These are phyloP conservation scores for Dromaius novaehollandiae DNA, from an alignment of 2,113 vertebrate genomes.

Conservation along the genomic window DNA sequence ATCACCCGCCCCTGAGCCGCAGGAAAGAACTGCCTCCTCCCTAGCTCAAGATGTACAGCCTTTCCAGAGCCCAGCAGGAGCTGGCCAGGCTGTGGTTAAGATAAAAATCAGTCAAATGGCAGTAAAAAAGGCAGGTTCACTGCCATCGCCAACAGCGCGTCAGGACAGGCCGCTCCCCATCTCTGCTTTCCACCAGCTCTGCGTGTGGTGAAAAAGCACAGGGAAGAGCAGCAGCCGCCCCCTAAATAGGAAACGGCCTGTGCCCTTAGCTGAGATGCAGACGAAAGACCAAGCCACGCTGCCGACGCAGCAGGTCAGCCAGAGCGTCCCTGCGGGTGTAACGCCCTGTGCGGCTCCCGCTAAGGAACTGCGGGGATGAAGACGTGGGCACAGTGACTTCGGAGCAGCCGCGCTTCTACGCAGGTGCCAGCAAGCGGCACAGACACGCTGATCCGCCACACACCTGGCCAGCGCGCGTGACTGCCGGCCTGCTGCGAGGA, in stretches of 20 bases:
- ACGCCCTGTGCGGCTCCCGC: background rate
- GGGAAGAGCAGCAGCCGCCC: too few species aligned
- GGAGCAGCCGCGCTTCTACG: background rate
- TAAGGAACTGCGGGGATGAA: background rate
- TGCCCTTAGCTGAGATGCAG: background rate
- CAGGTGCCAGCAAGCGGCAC: background rate
- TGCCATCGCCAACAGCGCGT: too few species aligned
- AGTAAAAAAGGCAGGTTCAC: too few species aligned
- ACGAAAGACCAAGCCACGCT: background rate
- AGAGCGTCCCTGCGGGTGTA: background rate
- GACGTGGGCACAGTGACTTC: background rate
- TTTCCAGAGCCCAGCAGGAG: background rate
- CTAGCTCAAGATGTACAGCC: background rate
- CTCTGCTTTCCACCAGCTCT: background rate
- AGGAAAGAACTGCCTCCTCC: background rate
- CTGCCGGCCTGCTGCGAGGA: rapidly evolving
- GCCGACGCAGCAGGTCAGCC: background rate
- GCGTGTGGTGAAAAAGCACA: background rate
- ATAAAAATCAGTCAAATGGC: background rate
- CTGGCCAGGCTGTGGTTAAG: too few species aligned
- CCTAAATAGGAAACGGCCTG: background rate
- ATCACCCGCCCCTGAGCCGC: background rate
- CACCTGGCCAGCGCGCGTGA: background rate
- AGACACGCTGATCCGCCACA: background rate
- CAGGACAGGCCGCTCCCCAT: too few species aligned